Evolutionary conservation across 2,888 invertebrate species (phyloP), one percentile per base, ranked within the genome.

Genomic region (Campopleginae sp.): DNA sequence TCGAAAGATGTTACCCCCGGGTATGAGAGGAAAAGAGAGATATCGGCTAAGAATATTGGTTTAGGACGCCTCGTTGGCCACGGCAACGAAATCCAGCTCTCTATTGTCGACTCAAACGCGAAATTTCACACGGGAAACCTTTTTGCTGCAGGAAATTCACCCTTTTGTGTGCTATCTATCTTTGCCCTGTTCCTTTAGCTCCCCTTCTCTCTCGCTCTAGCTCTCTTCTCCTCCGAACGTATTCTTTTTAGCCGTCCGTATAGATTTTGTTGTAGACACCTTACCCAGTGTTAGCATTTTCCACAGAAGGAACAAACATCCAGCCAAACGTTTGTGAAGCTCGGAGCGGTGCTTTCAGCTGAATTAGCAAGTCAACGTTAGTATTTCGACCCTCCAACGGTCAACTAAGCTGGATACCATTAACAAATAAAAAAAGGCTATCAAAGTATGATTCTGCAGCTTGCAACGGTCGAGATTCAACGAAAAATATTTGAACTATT

Each of bases 31-130:
- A 38, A 72, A 48, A 61, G 74, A 58, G 78, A 82, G 68, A 84
- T 86, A 76, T 85, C 81, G 77, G 63, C 84, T 83, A 86, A 84
- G 88, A 87, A 88, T 88, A 88, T 88, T 88, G 88, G 87, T 86
- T 88, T 88, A 87, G 88, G 88, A 86, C 82, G 86, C 72, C 72
- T 86, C 86, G 86, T 86, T 87, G 86, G 84, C 79, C 82, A 74
- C 79, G 66, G 84, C 80, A 63, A 82, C 76, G 70, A 86, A 85
- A 85, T 82, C 82, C 79, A 70, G 71, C 58, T 80, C 79, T 84
- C 85, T 44, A 79, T 80, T 82, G 82, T 70, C 81, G 77, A 61
- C 23, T 68, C 51, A 81, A 82, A 83, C 72, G 77, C 76, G 82
- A 86, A 87, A 87, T 88, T 87, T 87, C 84, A 86, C 86, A 85